Evolutionary conservation across 1,140 invertebrate species (phyloP).

Genomic region (Drusus annulatus): DNA sequence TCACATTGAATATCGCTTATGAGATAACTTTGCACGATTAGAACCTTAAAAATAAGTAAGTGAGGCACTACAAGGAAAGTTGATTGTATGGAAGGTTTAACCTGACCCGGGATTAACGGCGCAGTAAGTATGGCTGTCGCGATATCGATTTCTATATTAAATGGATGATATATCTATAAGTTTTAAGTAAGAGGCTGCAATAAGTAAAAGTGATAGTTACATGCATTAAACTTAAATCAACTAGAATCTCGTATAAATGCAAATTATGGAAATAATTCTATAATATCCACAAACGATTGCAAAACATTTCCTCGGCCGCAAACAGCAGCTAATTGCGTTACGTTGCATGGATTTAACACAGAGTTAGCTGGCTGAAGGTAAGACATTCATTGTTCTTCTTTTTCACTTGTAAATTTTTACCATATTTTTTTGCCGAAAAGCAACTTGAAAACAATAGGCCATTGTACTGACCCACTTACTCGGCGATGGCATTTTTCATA

Average conservation of each 20-base stretch:
- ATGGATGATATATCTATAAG: too few relatives aligned
- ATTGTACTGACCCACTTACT: constrained; percentile 54
- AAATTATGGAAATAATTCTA: constrained; percentile 15
- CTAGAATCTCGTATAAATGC: neutral
- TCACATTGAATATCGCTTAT: too few relatives aligned
- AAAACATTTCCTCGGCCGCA: constrained; percentile 28
- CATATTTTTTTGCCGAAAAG: constrained; percentile 47
- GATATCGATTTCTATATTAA: too few relatives aligned
- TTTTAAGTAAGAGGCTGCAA: too few relatives aligned
- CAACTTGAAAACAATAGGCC: constrained; percentile 50
- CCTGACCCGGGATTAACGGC: too few relatives aligned
- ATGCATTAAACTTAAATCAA: too few relatives aligned
- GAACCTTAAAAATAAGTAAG: too few relatives aligned
- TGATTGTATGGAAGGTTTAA: too few relatives aligned
- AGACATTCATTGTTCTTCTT: constrained; percentile 56
- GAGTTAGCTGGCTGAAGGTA: constrained; percentile 35
- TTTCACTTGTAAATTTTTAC: constrained; percentile 52
- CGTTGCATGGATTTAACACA: constrained; percentile 56
- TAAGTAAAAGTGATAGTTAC: too few relatives aligned
- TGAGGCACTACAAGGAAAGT: too few relatives aligned
- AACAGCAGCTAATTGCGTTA: constrained; percentile 56
- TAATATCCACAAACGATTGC: constrained; percentile 23
- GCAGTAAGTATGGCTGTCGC: too few relatives aligned
- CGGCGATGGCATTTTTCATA: constrained; percentile 39
- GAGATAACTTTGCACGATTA: too few relatives aligned